phyloP scores from a whole-genome alignment of 2,888 invertebrate species.

The Tolmerus cingulatus region DNA sequence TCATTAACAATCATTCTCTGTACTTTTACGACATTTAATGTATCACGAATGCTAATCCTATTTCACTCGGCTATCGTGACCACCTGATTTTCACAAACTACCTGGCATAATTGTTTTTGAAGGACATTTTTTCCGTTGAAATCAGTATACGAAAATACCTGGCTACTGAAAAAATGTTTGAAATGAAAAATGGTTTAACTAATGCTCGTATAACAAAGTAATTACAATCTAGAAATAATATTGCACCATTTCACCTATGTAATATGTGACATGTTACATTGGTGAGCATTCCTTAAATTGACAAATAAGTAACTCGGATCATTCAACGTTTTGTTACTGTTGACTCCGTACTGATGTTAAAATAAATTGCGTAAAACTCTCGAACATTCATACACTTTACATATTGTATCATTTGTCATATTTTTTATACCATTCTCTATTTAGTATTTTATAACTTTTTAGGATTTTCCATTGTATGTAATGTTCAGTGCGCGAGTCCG shows the following conservation, averaged over 20 bases:
- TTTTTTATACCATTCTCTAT: background rate
- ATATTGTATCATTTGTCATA: background rate
- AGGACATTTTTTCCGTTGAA: background rate
- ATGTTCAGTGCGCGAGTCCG: too few species aligned
- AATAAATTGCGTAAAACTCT: background rate
- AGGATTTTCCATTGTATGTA: too few species aligned
- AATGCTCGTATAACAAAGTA: background rate
- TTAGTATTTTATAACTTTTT: too few species aligned
- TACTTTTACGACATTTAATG: background rate
- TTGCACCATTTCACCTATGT: background rate
- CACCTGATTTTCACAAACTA: background rate
- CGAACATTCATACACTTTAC: background rate
- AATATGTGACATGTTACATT: background rate
- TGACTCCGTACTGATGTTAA: background rate
- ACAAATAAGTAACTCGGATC: background rate
- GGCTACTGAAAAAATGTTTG: background rate
- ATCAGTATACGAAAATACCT: too few species aligned
- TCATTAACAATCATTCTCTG: background rate
- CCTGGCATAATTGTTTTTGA: background rate
- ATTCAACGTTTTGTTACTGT: background rate
- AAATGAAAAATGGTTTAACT: background rate
- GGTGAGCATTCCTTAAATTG: background rate
- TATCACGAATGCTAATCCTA: background rate
- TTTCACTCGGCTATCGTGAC: background rate
- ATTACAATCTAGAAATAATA: too few species aligned